These are phyloP conservation scores for Melinaea menophilus DNA, from an alignment of 2,888 invertebrate genomes.

Conservation along the genomic window DNA sequence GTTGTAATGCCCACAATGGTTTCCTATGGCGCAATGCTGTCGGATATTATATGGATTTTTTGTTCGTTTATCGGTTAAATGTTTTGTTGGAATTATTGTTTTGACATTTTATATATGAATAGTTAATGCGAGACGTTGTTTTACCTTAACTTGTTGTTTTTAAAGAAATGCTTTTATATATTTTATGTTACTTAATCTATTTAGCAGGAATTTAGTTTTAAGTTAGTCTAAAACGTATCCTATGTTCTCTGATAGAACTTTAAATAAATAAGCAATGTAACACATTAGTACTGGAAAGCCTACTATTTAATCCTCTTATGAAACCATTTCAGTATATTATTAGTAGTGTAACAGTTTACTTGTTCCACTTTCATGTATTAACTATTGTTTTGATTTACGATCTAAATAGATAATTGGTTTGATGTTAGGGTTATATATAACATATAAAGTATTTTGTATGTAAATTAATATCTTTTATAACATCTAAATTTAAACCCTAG, in stretches of 20 bases:
- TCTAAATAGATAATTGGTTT: not conserved
- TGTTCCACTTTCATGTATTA: conserved; percentile 1
- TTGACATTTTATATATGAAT: not conserved
- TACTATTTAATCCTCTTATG: conserved; percentile 26
- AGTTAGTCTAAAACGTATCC: no score
- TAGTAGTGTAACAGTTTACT: conserved; percentile 15
- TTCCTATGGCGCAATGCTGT: conserved; percentile 9
- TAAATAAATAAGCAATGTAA: not conserved
- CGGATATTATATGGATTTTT: conserved; percentile 1
- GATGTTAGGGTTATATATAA: not conserved
- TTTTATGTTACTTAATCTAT: no score
- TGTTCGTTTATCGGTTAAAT: not conserved
- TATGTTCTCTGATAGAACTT: not conserved
- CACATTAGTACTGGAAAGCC: conserved; percentile 16
- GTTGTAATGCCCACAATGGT: conserved; percentile 7
- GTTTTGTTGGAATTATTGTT: not conserved
- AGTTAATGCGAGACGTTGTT: no score
- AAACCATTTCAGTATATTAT: conserved; percentile 28
- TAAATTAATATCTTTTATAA: no score
- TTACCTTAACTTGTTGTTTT: no score
- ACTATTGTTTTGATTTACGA: not conserved
- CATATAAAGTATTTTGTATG: no score
- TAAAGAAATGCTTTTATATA: no score
- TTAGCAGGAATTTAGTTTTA: no score
- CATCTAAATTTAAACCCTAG: no score